Evolutionary conservation across 2,888 invertebrate genomes (phyloP), one percentile per base, ranked within the genome.

Genomic region (Pachycephus smyrnensis): DNA sequence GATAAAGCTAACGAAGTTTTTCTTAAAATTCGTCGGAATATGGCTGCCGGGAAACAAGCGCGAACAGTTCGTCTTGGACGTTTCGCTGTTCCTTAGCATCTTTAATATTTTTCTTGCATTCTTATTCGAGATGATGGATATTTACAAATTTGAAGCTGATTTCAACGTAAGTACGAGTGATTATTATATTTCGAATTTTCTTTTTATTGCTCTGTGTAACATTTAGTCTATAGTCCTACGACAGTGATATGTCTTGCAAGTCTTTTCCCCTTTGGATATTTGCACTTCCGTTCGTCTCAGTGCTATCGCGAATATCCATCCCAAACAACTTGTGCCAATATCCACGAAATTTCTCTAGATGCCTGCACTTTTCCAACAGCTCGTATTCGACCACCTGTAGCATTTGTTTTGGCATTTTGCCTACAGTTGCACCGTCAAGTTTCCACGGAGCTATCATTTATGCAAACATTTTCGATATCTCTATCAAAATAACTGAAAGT

Each of bases 111-210:
- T 40, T 40, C 1, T 40, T 15, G 1, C 15, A 2, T 1, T 69
- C 0, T 1, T 32, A 0, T 12, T 69, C 12, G 31, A 1, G 30
- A 4, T 30, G 69, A 0, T 30, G 11, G 69, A 69, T 11, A 1
- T 30, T 12, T 69, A 2, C 69, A 31, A 12, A 12, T 69, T 15
- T 12, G 1, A 15, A 32, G 12, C 11, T 15, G 11, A 30, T 15
- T 30, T 85, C 30, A 35, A 79, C 30, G 87, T 88, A 31, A 82
- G 87, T 84, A 15, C 30, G 12, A 12, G 9, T 36, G 11, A n/a
- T 31, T 15, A 9, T 74, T 9, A 15, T 37, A 36, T 32, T 33
- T n/a, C 4, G 6, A 12, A 9, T 36, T 12, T 75, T 11, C 15
- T 55, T 75, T 75, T 4, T 35, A 35, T 35, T 1, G 1, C 12